Evolutionary conservation across 2,797 vertebrate species (phyloP).

Genomic region (Anabas testudineus): DNA sequence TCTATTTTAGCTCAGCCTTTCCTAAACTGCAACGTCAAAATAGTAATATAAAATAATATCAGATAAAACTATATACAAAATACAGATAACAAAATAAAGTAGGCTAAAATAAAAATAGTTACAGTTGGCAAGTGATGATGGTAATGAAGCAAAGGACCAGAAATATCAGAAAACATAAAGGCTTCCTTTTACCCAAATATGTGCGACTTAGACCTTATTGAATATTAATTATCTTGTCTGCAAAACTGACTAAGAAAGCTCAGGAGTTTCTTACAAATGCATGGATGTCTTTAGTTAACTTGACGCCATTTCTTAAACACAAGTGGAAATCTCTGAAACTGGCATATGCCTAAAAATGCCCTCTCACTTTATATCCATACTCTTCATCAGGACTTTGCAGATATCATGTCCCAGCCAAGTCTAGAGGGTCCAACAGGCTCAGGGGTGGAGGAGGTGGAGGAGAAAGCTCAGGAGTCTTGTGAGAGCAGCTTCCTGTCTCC

Average conservation of each 20-base stretch:
- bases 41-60: neutral
- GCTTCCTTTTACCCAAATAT: too few relatives aligned
- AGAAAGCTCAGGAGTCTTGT: slow-evolving; percentile 52
- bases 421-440: slow-evolving; percentile 87
- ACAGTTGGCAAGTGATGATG: neutral
- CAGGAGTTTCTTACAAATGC: too few relatives aligned
- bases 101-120: too few relatives aligned
- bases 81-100: neutral
- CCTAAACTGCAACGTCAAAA: neutral
- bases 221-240: too few relatives aligned
- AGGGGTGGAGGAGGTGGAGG: slow-evolving; percentile 63
- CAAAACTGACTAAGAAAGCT: too few relatives aligned
- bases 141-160: neutral
- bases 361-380: neutral
- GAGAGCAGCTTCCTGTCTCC: slow-evolving; percentile 80
- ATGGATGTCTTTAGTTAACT: too few relatives aligned
- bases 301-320: too few relatives aligned
- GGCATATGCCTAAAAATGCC: too few relatives aligned
- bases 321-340: too few relatives aligned
- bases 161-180: neutral
- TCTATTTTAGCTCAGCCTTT: neutral
- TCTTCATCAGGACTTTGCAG: slow-evolving; percentile 91
- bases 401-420: slow-evolving; percentile 86
- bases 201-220: too few relatives aligned
- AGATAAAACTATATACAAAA: too few relatives aligned